A percentile compares a stretch with the other conserved stretches of the same genome.
Evolutionary conservation across 1,140 invertebrate species (phyloP).

Genomic region (Cecropterus lyciades): DNA sequence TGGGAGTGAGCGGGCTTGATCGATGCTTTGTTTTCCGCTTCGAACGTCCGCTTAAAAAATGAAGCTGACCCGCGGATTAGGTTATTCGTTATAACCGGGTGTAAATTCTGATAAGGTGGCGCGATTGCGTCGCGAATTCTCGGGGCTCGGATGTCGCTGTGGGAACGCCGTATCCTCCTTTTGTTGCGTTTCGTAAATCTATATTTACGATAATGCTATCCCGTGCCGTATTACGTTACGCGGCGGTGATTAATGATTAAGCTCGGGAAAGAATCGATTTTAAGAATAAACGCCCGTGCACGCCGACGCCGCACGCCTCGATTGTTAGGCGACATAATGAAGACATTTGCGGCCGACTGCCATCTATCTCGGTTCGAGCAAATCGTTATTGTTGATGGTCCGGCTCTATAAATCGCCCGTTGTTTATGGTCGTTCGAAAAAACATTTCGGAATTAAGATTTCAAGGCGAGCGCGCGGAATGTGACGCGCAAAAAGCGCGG

Average conservation of each 20-base stretch:
- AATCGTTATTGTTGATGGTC: slow-evolving; percentile 58
- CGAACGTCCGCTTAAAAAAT: slow-evolving; percentile 50
- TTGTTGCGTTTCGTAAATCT: slow-evolving; percentile 63
- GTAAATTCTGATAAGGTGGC: slow-evolving; percentile 75
- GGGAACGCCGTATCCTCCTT: slow-evolving; percentile 46
- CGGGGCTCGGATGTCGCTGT: slow-evolving; percentile 58
- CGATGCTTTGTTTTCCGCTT: slow-evolving; percentile 59
- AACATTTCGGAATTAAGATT: slow-evolving; percentile 77
- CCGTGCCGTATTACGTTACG: slow-evolving; percentile 72
- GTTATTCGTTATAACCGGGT: slow-evolving; percentile 55
- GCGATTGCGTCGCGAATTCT: slow-evolving; percentile 63
- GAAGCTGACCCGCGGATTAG: slow-evolving; percentile 49
- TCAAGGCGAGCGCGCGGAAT: slow-evolving; percentile 69
- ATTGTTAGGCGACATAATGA: slow-evolving; percentile 58
- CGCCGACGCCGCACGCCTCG: slow-evolving; percentile 8
- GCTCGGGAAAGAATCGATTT: slow-evolving; percentile 55
- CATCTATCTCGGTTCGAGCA: slow-evolving; percentile 49
- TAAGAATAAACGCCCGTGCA: slow-evolving; percentile 45
- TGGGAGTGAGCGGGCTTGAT: slow-evolving; percentile 80
- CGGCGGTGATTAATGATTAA: slow-evolving; percentile 65
- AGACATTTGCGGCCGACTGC: slow-evolving; percentile 52
- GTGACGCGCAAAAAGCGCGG: slow-evolving; percentile 67
- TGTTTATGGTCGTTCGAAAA: slow-evolving; percentile 58
- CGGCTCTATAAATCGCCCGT: slow-evolving; percentile 65
- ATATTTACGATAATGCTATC: slow-evolving; percentile 76